Evolutionary conservation across 2,797 vertebrate species (phyloP).

Genomic region (Rhadinocentrus ornatus): DNA sequence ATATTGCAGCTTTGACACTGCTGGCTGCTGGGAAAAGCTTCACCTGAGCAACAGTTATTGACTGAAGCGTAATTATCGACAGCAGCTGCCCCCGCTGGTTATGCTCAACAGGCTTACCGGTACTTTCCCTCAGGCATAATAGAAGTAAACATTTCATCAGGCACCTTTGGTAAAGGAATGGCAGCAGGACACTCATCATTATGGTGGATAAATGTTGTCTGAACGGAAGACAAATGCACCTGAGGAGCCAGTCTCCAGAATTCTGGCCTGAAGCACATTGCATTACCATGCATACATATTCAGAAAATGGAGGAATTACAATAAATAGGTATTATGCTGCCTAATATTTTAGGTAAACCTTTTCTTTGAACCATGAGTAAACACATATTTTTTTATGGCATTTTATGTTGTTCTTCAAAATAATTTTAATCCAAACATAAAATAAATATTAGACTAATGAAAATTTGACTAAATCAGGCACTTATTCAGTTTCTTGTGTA

Average conservation of each 20-base stretch:
- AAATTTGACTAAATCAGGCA: not conserved
- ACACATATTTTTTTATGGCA: not conserved
- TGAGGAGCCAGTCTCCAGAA: constrained; percentile 48
- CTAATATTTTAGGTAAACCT: not conserved
- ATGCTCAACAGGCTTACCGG: constrained; percentile 54
- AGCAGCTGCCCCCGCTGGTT: constrained; percentile 53
- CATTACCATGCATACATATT: constrained; percentile 43
- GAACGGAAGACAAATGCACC: constrained; percentile 60
- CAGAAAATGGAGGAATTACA: not conserved
- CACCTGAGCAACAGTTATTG: constrained; percentile 53
- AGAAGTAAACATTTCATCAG: constrained; percentile 71
- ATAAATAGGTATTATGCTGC: not conserved
- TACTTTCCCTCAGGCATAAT: constrained; percentile 56
- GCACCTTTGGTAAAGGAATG: constrained; percentile 53
- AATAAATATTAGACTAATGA: constrained; percentile 17
- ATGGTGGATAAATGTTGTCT: constrained; percentile 58
- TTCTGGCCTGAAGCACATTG: constrained; percentile 35
- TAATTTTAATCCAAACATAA: constrained; percentile 1
- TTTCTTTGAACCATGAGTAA: not conserved
- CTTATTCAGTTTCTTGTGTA: constrained; percentile 12
- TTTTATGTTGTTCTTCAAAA: not conserved
- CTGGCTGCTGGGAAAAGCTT: constrained; percentile 37
- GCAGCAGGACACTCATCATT: constrained; percentile 51
- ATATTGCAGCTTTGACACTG: constrained; percentile 49
- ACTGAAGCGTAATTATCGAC: constrained; percentile 65